Base-by-base conservation (phyloP, 2,888 invertebrate genomes). In the Callimorpha dominula region DNA sequence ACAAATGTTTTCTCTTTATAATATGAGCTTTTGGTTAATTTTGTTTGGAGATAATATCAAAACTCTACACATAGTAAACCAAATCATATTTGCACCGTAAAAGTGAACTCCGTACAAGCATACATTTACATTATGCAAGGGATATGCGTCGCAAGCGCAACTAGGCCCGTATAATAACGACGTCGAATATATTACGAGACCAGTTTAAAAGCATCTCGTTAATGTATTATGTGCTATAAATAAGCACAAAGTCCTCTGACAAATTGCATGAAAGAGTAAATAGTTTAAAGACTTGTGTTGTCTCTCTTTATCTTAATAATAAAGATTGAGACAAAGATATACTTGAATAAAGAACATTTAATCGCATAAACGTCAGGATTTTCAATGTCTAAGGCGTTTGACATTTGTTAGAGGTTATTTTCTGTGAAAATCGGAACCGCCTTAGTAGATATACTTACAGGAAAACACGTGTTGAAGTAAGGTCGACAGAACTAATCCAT, bases 41-140 rank as follows among this genome's bases (percentile, higher is more conserved):
- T 20, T 11, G 9, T 57, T 57, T 20, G 57, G 11, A 20, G 57
- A 57, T 57, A 60, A 31, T 31, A 60, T 54, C n/a, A 54, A n/a
- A 54, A 52, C 11, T 67, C 42, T 54, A 31, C 42, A 64, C 43
- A 43, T 46, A 46, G 17, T 15, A n/a, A 54, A 9, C 11, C 14
- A 67, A 54, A 54, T 42, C 42, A 43, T 43, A 54, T n/a, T n/a
- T 43, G 67, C 77, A 78, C 80, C 82, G 84, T 86, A 86, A 86
- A 82, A 82, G 75, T 75, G 75, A 72, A 75, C 74, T 76, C 77
- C 83, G 86, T 82, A 62, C 68, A 80, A 84, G 86, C 88, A 90
- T 92, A 85, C 89, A 91, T 92, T 88, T 92, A 85, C 89, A 91
- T 92, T 88, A 92, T 92, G 90, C 91, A 92, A 86, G 71, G 86